Evolutionary conservation across 2,113 vertebrate genomes (phyloP).

Genomic region (Accipiter virgatus): DNA sequence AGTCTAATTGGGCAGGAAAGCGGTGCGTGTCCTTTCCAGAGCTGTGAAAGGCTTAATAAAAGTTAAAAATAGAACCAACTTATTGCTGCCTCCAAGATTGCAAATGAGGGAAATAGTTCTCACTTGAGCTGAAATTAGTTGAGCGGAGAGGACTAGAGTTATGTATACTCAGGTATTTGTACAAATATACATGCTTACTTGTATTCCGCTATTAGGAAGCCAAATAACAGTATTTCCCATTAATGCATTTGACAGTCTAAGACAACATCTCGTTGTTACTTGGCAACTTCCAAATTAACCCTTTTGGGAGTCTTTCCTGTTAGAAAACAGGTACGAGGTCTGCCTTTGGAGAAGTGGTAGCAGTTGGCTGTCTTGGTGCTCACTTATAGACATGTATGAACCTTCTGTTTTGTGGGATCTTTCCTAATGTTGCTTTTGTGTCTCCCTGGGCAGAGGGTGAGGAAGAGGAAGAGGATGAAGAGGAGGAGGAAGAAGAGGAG

Average conservation of each 20-base stretch:
- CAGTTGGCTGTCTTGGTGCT: neutral
- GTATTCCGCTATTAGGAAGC: neutral
- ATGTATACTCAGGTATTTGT: neutral
- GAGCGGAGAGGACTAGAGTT: neutral
- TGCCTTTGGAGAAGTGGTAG: neutral
- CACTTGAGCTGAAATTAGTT: neutral
- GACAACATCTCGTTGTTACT: neutral
- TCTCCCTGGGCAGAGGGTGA: slow-evolving; percentile 69
- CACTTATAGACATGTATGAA: neutral
- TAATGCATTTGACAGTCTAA: neutral
- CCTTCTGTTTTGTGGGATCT: neutral
- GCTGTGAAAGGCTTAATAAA: neutral
- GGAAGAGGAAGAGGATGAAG: slow-evolving; percentile 86
- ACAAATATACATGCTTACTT: neutral
- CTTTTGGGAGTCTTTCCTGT: neutral
- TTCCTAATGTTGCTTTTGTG: neutral
- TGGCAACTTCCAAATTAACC: neutral
- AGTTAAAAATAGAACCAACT: neutral
- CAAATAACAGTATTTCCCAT: neutral
- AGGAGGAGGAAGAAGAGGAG: slow-evolving; percentile 81
- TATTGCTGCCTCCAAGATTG: neutral
- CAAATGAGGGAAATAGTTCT: neutral
- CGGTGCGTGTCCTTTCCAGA: neutral
- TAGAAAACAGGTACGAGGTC: neutral
- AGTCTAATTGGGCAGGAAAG: neutral